Evolutionary conservation across 2,797 vertebrate genomes (phyloP).

Genomic region (Pipistrellus pygmaeus): DNA sequence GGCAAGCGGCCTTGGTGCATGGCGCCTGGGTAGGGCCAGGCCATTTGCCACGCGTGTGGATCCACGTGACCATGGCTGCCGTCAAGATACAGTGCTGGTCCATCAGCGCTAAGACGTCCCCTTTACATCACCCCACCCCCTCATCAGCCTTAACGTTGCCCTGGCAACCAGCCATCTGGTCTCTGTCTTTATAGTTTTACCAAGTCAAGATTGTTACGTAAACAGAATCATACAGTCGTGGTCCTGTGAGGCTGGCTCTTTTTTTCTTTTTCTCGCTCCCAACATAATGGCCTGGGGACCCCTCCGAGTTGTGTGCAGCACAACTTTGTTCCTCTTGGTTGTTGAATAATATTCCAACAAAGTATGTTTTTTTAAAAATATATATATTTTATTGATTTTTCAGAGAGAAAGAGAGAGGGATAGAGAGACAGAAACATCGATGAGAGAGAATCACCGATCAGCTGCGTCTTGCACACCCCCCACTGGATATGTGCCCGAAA

Average conservation of each 20-base stretch:
- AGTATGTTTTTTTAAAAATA: conserved; percentile 25
- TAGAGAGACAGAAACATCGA: no score
- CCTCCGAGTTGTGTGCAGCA: not conserved
- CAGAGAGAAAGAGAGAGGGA: no score
- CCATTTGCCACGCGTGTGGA: not conserved
- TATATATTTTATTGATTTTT: no score
- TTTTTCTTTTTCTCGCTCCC: not conserved
- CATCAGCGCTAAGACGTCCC: not conserved
- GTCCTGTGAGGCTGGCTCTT: not conserved
- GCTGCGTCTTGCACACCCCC: no score
- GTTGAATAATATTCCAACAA: conserved; percentile 20
- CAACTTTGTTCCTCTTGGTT: conserved; percentile 15
- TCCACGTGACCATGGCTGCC: not conserved
- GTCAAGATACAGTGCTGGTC: not conserved
- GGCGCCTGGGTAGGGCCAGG: no score
- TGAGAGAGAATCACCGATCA: no score
- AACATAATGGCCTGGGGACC: not conserved
- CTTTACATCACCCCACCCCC: not conserved
- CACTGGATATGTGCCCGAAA: no score
- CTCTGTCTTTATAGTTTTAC: conserved; percentile 6
- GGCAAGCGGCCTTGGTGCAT: not conserved
- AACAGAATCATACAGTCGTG: not conserved
- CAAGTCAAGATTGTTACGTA: not conserved
- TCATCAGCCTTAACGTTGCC: not conserved
- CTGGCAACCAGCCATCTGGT: conserved; percentile 5